Evolutionary conservation across 2,888 invertebrate genomes (phyloP).

Genomic region (Camptogramma bilineatum): DNA sequence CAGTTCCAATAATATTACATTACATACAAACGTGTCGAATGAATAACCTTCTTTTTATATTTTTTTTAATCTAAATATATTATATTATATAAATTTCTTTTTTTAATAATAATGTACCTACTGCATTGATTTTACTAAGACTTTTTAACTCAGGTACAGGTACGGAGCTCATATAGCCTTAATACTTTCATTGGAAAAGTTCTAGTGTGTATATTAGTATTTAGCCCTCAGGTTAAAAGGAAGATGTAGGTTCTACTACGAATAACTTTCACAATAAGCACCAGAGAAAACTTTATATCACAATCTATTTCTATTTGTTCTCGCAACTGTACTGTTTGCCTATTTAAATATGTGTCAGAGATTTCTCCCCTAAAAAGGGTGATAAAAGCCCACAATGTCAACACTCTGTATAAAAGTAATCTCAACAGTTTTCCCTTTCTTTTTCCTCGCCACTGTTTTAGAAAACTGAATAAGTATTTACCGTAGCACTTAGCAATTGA

Average conservation of each 20-base stretch:
- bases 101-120: neutral
- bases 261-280: constrained; percentile 14
- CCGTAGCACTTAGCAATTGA: constrained; percentile 13
- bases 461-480: constrained; percentile 28
- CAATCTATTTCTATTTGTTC: constrained; percentile 68
- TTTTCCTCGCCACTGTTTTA: constrained; percentile 50
- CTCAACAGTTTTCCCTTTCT: constrained; percentile 68
- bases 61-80: too few relatives aligned
- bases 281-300: constrained; percentile 52
- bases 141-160: neutral
- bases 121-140: neutral
- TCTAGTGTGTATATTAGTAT: neutral
- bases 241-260: constrained; percentile 2
- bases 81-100: too few relatives aligned
- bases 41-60: too few relatives aligned
- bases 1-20: too few relatives aligned
- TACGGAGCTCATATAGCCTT: neutral
- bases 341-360: constrained; percentile 84
- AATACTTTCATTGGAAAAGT: neutral
- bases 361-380: constrained; percentile 79
- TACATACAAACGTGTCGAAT: too few relatives aligned
- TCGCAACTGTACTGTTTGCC: constrained; percentile 72
- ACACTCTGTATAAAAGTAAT: constrained; percentile 80
- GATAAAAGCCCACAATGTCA: constrained; percentile 83
- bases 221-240: neutral